These are phyloP conservation scores for Zygaena filipendulae DNA, from an alignment of 2,888 invertebrate genomes.

Conservation along the genomic window DNA sequence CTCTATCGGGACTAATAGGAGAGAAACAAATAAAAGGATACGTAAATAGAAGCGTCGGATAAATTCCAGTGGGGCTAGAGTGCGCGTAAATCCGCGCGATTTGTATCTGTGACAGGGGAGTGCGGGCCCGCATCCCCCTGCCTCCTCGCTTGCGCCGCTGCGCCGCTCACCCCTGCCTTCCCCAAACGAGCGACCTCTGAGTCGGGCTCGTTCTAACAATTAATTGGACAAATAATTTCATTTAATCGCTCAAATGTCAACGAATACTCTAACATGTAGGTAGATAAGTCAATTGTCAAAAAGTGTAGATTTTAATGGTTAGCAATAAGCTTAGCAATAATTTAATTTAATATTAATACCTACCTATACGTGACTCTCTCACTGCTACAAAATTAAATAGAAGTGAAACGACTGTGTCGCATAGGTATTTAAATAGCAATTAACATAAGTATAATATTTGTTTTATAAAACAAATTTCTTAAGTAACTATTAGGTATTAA, in stretches of 20 bases:
- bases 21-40: constrained; percentile 67
- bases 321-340: too few relatives aligned
- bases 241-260: too few relatives aligned
- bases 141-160: constrained; percentile 18
- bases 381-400: too few relatives aligned
- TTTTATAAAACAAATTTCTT: too few relatives aligned
- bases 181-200: constrained; percentile 2
- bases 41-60: constrained; percentile 65
- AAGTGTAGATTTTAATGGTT: too few relatives aligned
- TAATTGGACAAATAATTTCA: constrained; percentile 48
- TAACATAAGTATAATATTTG: too few relatives aligned
- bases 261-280: constrained; percentile 10
- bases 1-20: constrained; percentile 68
- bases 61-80: constrained; percentile 65
- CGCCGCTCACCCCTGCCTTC: constrained; percentile 18
- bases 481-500: too few relatives aligned
- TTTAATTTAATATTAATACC: too few relatives aligned
- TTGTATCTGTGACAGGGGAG: constrained; percentile 66
- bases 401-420: too few relatives aligned
- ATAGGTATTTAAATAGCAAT: too few relatives aligned
- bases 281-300: too few relatives aligned
- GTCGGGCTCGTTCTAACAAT: constrained; percentile 37
- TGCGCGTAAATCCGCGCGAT: constrained; percentile 68
- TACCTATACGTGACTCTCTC: too few relatives aligned
- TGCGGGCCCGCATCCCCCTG: constrained; percentile 26